These are phyloP conservation scores for Oreonectes daqikongensis DNA, from an alignment of 2,797 vertebrate species.

Conservation along the genomic window DNA sequence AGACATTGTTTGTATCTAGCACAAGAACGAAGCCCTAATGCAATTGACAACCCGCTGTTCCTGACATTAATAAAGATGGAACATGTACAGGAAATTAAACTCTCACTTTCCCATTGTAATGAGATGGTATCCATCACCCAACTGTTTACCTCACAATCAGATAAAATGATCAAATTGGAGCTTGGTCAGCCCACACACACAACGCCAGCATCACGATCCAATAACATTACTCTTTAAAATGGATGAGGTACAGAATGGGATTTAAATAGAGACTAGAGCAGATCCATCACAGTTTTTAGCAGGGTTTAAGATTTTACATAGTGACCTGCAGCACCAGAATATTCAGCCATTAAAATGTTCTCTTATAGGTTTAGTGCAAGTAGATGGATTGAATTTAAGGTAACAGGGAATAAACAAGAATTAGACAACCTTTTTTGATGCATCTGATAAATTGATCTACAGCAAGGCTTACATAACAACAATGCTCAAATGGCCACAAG, in stretches of 20 bases:
- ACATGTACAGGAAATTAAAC: constrained; percentile 82
- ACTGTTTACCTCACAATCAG: constrained; percentile 77
- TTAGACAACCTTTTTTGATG: not conserved
- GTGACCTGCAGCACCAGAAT: not conserved
- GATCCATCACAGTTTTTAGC: constrained; percentile 26
- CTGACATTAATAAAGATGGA: constrained; percentile 81
- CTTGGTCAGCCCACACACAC: constrained; percentile 64
- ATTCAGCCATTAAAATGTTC: not conserved
- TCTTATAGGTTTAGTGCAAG: not conserved
- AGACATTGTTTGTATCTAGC: constrained; percentile 67
- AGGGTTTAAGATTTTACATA: constrained; percentile 17
- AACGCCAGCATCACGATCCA: constrained; percentile 63
- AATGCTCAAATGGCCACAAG: constrained; percentile 73
- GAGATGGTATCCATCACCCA: constrained; percentile 78
- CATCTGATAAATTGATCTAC: no score
- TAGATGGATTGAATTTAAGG: not conserved
- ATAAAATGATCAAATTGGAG: constrained; percentile 76
- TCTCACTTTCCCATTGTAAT: constrained; percentile 78
- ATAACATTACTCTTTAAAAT: constrained; percentile 73
- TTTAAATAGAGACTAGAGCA: constrained; percentile 76
- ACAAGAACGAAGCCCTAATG: constrained; percentile 62
- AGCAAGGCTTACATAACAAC: constrained; percentile 39
- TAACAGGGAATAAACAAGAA: no score
- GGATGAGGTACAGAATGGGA: constrained; percentile 72
- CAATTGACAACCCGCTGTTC: constrained; percentile 75